Evolutionary conservation across 2,113 vertebrate species (phyloP).

Genomic region (Carassius carassius): DNA sequence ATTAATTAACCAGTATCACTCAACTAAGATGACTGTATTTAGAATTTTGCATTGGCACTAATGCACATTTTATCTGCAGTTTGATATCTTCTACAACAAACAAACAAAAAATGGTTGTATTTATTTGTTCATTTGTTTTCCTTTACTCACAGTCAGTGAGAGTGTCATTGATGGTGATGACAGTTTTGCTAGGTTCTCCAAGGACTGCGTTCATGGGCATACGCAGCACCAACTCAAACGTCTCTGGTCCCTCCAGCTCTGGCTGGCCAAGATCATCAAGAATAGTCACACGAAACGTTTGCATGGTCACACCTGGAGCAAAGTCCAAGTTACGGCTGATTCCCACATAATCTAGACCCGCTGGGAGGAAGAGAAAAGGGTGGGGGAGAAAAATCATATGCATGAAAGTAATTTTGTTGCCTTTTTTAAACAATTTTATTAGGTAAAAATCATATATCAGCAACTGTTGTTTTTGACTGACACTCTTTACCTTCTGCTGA

Average conservation of each 20-base stretch:
- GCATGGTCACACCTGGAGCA: slow-evolving; percentile 79
- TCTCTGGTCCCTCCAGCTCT: slow-evolving; percentile 80
- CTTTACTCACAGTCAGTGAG: slow-evolving; percentile 74
- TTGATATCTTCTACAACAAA: neutral
- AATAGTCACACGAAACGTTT: slow-evolving; percentile 82
- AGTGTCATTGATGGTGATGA: slow-evolving; percentile 80
- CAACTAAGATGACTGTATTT: neutral
- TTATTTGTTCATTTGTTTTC: neutral
- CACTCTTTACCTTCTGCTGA: slow-evolving; percentile 80
- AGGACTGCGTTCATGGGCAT: slow-evolving; percentile 81
- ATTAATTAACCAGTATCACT: neutral
- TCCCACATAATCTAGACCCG: slow-evolving; percentile 83
- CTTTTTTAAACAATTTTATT: neutral
- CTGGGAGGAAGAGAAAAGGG: slow-evolving; percentile 62
- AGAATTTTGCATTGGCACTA: neutral
- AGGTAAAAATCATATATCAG: neutral
- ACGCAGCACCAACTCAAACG: slow-evolving; percentile 81
- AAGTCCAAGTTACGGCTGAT: slow-evolving; percentile 84
- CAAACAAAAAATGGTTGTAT: neutral
- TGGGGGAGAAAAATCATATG: neutral
- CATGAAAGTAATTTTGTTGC: neutral
- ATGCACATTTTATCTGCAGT: neutral
- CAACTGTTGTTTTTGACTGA: neutral
- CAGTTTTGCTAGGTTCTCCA: slow-evolving; percentile 82
- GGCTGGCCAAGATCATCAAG: slow-evolving; percentile 82